Evolutionary conservation across 2,888 invertebrate species (phyloP), one percentile per base, ranked within the genome.

Genomic region (Drosophila lutescens): DNA sequence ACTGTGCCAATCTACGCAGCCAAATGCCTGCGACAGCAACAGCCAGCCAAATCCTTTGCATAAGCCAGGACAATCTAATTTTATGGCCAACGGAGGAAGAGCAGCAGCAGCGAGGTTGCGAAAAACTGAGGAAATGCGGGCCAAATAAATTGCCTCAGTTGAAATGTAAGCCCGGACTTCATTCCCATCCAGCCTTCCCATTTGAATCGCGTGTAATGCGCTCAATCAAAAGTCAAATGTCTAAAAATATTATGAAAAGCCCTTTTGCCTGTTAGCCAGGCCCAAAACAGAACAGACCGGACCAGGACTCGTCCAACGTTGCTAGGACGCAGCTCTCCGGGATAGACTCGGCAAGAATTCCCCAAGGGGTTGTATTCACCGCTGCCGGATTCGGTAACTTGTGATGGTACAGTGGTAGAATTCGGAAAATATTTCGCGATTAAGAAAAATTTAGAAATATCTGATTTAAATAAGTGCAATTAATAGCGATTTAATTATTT

Each of bases 161-260:
- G 78, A 80, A 88, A 80, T 72, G 80, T 78, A 88, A 80, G 88
- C 74, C 74, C 44, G 55, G 49, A 55, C 62, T 56, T 73, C 15
- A 40, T 20, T 43, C 41, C 47, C 41, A 17, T 17, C 17, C 58
- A 40, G 49, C 10, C 54, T 17, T 59, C 40, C 54, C 69, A 17
- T 50, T 47, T 49, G 60, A 41, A 74, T 60, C 53, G 68, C 79
- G 83, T 85, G 84, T 89, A 85, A 85, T 85, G 89, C 85, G 89
- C 85, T 85, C 88, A 85, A 85, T 85, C 85, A 85, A 87, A 85
- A 85, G 85, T 89, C 85, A 85, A 85, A 85, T 89, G 85, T 85
- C 85, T 88, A 89, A 89, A 85, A 85, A 85, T 85, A 85, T 85
- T 85, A 85, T 85, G 89, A 85, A 89, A 89, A 89, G 85, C 86